phyloP scores from a whole-genome alignment of 1,140 invertebrate genomes.

The Wasmannia auropunctata region DNA sequence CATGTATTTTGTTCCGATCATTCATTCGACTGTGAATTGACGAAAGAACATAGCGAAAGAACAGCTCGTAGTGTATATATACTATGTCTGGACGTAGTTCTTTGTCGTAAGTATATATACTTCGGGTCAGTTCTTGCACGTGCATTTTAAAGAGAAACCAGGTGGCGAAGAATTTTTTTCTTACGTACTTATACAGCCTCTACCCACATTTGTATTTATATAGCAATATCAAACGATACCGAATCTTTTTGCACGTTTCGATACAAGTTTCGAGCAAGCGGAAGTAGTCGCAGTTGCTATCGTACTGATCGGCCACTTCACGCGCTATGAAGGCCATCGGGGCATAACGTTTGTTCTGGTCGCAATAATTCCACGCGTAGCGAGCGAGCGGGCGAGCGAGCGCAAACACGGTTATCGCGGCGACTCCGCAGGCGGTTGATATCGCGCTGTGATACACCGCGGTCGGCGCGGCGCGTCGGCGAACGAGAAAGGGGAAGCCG shows the following conservation, averaged over 20 bases:
- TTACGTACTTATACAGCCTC: not conserved
- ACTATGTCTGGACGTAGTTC: not conserved
- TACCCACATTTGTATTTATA: not conserved
- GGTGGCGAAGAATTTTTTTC: not conserved
- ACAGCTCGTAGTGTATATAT: not conserved
- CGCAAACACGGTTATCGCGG: slow-evolving; percentile 50
- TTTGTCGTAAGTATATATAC: slow-evolving; percentile 8
- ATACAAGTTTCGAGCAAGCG: not conserved
- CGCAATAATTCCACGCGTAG: slow-evolving; percentile 31
- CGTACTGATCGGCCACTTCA: not conserved
- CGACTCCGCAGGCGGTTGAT: slow-evolving; percentile 36
- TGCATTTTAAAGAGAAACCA: not conserved
- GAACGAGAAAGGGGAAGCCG: slow-evolving; percentile 57
- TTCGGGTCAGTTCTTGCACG: not conserved
- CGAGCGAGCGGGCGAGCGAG: not conserved
- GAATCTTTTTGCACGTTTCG: not conserved
- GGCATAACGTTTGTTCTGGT: slow-evolving; percentile 30
- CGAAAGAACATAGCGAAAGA: not conserved
- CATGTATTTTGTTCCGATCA: not conserved
- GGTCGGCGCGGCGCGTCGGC: slow-evolving; percentile 30
- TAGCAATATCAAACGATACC: not conserved
- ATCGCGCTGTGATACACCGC: slow-evolving; percentile 33
- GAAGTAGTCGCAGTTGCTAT: not conserved
- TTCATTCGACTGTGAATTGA: not conserved
- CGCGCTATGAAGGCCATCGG: not conserved